Base-by-base conservation (phyloP, 2,113 vertebrate species). In the Pandion haliaetus region DNA sequence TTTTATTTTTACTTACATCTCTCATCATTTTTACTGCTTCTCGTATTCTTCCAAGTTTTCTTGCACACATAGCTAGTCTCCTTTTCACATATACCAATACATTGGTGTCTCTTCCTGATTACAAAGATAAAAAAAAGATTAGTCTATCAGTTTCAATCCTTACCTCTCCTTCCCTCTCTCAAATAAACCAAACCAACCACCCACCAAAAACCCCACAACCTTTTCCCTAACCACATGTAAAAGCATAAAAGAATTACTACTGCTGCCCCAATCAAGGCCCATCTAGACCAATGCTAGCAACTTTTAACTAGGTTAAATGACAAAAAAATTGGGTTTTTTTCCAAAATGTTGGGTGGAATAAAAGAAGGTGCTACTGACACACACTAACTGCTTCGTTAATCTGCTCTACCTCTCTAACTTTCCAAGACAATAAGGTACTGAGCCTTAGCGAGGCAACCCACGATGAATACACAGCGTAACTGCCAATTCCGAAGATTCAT, bases 21-120 rank as follows among this genome's bases (percentile, higher is more conserved):
- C 99, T 99, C 99, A 99, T 99, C 98, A 99, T 99, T 98, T 99
- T 99, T 70, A 99, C 99, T 57, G 99, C 99, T 98, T 99, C 99
- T 98, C 99, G 99, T 95, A 99, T 99, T 94, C 99, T 98, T 74
- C 99, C 99, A 96, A 99, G 98, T 88, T 99, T 99, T 77, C 99
- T 99, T 45, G 99, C 99, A 98, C 99, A 99, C 99, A 99, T 99
- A 47, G 99, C 99, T 66, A 99, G 96, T 95, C 99, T 99, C 94
- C 99, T 99, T 96, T 99, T 99, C 97, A 99, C 99, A 92, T 99
- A 99, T 7, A 99, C 99, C 97, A 99, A 95, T 3, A 99, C 98
- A 98, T 99, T 99, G 91, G 99, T 99, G 96, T 99, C 99, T 99
- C 99, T 99, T 91, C 99, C 99, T 98, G 98, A 88, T 91, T 49